These are phyloP conservation scores for Cynaeus angustus DNA, from an alignment of 2,888 invertebrate species.

Conservation along the genomic window DNA sequence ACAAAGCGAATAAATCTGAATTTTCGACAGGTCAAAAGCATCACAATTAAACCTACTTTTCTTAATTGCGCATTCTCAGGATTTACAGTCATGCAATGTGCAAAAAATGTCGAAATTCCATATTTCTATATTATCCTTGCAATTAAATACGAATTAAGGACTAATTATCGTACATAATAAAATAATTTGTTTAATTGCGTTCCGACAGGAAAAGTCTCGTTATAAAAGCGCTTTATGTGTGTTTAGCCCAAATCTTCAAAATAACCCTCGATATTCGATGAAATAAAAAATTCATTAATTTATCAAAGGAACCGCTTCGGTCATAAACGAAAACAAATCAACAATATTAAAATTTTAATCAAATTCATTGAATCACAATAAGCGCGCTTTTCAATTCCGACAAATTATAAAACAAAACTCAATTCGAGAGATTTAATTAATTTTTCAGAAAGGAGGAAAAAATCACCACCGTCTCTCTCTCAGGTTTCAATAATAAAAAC, in stretches of 20 bases:
- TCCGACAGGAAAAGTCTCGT: slow-evolving; percentile 4
- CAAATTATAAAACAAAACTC: slow-evolving; percentile 65
- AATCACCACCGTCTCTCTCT: slow-evolving; percentile 45
- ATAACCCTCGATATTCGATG: slow-evolving; percentile 19
- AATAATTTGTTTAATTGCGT: slow-evolving; percentile 18
- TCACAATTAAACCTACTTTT: slow-evolving; percentile 6
- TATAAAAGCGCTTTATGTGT: not conserved
- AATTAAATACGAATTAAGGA: slow-evolving; percentile 21
- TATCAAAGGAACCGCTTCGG: slow-evolving; percentile 59
- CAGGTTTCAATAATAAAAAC: slow-evolving; percentile 41
- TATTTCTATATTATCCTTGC: slow-evolving; percentile 18
- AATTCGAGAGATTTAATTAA: slow-evolving; percentile 64
- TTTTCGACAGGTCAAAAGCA: too few relatives aligned
- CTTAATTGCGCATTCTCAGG: slow-evolving; percentile 9
- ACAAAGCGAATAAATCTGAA: too few relatives aligned
- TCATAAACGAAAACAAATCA: slow-evolving; percentile 64
- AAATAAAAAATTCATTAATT: slow-evolving; percentile 64
- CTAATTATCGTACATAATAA: slow-evolving; percentile 12
- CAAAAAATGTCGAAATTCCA: slow-evolving; percentile 21
- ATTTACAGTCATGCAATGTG: not conserved
- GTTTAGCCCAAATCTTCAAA: not conserved
- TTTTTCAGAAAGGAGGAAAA: slow-evolving; percentile 60
- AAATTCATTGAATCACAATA: slow-evolving; percentile 66
- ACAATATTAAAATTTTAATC: slow-evolving; percentile 69
- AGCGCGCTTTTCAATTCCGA: slow-evolving; percentile 61